phyloP scores from a whole-genome alignment of 2,113 vertebrate genomes.

The Anhinga anhinga region DNA sequence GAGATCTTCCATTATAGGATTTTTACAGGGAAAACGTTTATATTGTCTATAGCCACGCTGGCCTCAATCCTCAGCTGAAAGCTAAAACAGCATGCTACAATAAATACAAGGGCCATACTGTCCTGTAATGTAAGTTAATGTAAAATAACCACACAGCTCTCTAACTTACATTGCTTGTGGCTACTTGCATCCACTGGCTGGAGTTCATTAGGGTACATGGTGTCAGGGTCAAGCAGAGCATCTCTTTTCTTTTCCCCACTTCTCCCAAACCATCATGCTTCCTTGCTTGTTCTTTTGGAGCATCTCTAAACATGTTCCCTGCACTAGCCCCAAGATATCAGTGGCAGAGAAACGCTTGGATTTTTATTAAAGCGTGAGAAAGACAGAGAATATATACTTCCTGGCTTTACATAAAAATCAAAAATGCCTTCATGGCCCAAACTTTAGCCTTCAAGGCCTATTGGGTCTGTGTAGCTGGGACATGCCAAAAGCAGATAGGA shows the following conservation, averaged over 20 bases:
- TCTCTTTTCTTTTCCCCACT: background rate
- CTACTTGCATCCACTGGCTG: background rate
- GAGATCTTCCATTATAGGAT: conserved; percentile 47
- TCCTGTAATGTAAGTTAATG: conserved; percentile 4
- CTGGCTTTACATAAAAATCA: background rate
- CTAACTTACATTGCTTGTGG: background rate
- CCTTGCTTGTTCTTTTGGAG: background rate
- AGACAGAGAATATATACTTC: background rate
- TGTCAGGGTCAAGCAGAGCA: background rate
- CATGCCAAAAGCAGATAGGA: background rate
- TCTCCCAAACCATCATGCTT: background rate
- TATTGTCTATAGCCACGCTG: background rate
- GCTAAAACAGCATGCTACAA: background rate
- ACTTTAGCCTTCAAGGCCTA: background rate
- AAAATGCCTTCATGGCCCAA: background rate
- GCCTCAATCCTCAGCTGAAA: conserved; percentile 34
- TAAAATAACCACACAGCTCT: conserved; percentile 20
- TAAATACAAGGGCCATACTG: background rate
- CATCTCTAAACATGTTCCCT: background rate
- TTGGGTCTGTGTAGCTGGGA: background rate
- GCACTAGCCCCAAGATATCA: background rate
- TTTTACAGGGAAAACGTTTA: conserved; percentile 26
- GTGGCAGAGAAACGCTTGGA: background rate
- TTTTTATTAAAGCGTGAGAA: background rate
- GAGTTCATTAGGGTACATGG: background rate